Percentiles rank a stretch among this genome's conserved stretches.
These are phyloP conservation scores for Haemorhous mexicanus DNA, from an alignment of 2,113 vertebrate species.

Conservation along the genomic window DNA sequence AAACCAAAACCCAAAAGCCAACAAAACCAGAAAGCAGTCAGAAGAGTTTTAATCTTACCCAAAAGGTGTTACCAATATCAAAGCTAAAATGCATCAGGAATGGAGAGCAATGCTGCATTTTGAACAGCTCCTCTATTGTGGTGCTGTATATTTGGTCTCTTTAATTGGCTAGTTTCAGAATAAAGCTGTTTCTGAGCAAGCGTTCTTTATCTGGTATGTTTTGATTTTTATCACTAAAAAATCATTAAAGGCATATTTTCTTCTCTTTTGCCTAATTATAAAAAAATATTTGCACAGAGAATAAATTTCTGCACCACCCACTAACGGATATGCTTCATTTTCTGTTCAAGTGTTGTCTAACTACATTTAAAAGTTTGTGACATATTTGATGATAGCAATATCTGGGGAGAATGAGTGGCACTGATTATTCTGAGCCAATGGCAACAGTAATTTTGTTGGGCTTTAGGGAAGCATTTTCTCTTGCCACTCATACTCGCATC, in stretches of 20 bases:
- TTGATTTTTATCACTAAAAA: not conserved
- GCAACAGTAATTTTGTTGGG: not conserved
- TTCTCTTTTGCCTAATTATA: not conserved
- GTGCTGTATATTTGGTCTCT: not conserved
- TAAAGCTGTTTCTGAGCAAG: not conserved
- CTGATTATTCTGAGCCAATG: not conserved
- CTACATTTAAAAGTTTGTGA: not conserved
- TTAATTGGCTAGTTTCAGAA: not conserved
- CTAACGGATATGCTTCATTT: not conserved
- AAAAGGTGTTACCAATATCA: not conserved
- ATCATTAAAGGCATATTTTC: not conserved
- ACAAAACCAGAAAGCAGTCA: not conserved
- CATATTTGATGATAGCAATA: not conserved
- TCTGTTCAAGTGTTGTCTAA: not conserved
- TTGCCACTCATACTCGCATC: not conserved
- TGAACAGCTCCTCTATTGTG: not conserved
- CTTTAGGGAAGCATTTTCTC: not conserved
- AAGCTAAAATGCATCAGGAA: not conserved
- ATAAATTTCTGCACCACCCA: not conserved
- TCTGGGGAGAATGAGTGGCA: not conserved
- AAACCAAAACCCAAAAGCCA: no score
- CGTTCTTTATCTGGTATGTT: not conserved
- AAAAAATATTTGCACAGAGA: not conserved
- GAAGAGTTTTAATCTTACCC: not conserved
- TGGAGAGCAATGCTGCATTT: not conserved